phyloP scores from a whole-genome alignment of 2,888 invertebrate genomes.

The Ceratothoa steindachneri region DNA sequence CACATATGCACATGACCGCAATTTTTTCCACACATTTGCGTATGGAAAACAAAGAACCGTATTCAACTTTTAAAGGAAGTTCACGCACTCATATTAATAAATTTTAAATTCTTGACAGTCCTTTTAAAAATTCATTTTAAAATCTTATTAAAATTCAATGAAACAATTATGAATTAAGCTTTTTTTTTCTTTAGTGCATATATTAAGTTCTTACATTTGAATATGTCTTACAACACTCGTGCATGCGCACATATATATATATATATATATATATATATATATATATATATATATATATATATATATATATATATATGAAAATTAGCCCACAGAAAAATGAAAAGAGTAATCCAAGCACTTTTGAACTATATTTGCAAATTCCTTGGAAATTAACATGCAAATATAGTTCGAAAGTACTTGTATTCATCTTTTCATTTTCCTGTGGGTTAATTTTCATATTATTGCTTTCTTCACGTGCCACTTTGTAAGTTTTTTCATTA shows the following conservation, averaged over 20 bases:
- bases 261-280: background rate
- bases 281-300: constrained; percentile 10
- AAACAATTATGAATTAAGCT: background rate
- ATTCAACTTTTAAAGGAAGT: background rate
- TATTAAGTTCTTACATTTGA: background rate
- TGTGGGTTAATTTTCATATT: too few species aligned
- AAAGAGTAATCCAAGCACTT: too few species aligned
- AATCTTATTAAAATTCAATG: background rate
- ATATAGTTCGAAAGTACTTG: too few species aligned
- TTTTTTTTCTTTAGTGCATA: background rate
- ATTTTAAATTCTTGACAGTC: background rate
- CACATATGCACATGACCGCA: too few species aligned
- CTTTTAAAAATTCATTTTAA: background rate
- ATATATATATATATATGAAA: constrained; percentile 9
- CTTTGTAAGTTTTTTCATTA: too few species aligned
- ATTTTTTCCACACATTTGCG: too few species aligned
- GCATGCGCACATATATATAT: background rate
- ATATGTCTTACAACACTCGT: background rate
- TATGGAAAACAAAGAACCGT: too few species aligned
- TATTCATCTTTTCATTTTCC: too few species aligned
- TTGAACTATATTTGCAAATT: too few species aligned
- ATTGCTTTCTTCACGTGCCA: too few species aligned
- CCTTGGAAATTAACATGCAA: too few species aligned
- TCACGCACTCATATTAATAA: background rate
- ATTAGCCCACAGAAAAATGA: too few species aligned